Percentiles rank a stretch among this genome's conserved stretches.
Conservation (phyloP, 1,140 invertebrate genomes). For the Eulimnadia texana region DNA sequence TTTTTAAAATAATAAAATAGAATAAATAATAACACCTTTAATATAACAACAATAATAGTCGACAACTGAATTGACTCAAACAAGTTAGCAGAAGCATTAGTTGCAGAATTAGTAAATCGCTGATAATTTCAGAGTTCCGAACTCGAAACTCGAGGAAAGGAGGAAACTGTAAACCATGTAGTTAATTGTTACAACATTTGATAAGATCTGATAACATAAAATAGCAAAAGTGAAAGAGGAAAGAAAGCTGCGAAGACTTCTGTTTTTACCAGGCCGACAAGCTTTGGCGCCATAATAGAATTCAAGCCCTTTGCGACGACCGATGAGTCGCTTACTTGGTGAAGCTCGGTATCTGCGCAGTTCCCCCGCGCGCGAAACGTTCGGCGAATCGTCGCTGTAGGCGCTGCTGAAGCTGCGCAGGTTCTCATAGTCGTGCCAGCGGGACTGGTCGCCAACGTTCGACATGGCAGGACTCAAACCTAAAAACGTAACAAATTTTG, state of each 20-base stretch:
- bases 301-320: conserved; percentile 10
- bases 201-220: too few species aligned
- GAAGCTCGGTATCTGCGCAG: conserved; percentile 8
- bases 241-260: conserved; percentile 1
- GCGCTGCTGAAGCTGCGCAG: not conserved
- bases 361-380: not conserved
- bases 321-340: conserved; percentile 13
- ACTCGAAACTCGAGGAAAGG: too few species aligned
- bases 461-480: not conserved
- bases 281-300: conserved; percentile 13
- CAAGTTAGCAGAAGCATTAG: too few species aligned
- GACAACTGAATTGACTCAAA: too few species aligned
- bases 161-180: too few species aligned
- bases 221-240: too few species aligned
- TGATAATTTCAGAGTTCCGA: too few species aligned
- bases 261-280: conserved; percentile 9
- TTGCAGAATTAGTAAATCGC: too few species aligned
- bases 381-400: not conserved
- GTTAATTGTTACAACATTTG: too few species aligned
- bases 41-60: too few species aligned
- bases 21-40: too few species aligned
- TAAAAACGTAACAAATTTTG: not conserved
- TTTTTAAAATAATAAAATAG: too few species aligned
- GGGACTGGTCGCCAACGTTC: not conserved
- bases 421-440: conserved; percentile 5